Evolutionary conservation across 2,113 vertebrate species (phyloP), one percentile per base, ranked within the genome.

Genomic region (Acrocephalus arundinaceus): DNA sequence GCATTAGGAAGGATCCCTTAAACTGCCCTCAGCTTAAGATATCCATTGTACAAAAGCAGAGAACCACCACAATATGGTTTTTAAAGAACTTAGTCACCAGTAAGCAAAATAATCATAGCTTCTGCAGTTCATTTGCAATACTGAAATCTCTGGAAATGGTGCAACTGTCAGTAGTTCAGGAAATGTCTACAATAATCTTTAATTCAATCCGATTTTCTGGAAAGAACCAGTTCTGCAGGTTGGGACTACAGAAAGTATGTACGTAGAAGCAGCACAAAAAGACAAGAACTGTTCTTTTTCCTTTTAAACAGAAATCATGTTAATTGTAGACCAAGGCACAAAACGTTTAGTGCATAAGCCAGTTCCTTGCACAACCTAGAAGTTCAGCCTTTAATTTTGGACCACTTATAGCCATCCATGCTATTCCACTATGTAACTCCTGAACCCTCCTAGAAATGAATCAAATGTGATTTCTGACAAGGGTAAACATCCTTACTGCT

Each of bases 241-340:
- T 80, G 91, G 91, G 88, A 93, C 86, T 91, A 97, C 80, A 94
- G 63, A 94, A 76, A 94, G 80, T 39, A 87, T 72, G 93, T 45
- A 96, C 92, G 96, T 96, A 97, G 95, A 96, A 96, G 92, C 63
- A 94, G 93, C 81, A 86, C 84, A 84, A 96, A 88, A 79, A 96
- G 93, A 96, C 96, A 39, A 94, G 94, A 97, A 94, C 91, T 94
- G 94, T 95, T 97, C 90, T 90, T 94, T 94, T 92, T 93, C 87
- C 94, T 93, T 97, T 96, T 94, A 96, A 94, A 97, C 90, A 97
- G 95, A 98, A 96, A 88, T 96, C 93, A 95, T 97, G 97, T 98
- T 98, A 97, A 97, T 96, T 97, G 96, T 94, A 97, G 97, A 98
- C 98, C 98, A 98, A 98, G 98, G 98, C 98, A 98, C 98, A 96